These are phyloP conservation scores for Dunckerocampus dactyliophorus DNA, from an alignment of 2,113 vertebrate genomes.

Conservation along the genomic window DNA sequence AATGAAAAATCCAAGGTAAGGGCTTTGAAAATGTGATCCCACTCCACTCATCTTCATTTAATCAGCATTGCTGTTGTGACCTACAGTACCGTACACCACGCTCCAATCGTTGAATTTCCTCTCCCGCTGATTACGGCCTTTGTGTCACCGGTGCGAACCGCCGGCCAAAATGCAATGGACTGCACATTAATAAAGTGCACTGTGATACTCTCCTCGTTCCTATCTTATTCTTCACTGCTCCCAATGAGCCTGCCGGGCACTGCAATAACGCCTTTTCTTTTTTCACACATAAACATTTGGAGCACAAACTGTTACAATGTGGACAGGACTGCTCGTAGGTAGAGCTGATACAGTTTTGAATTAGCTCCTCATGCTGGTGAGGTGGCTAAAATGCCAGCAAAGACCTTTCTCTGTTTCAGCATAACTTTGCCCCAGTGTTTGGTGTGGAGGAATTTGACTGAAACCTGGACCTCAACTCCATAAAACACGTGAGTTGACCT, in stretches of 20 bases:
- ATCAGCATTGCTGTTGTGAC: conserved; percentile 21
- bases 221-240: conserved; percentile 41
- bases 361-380: conserved; percentile 54
- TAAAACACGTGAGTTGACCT: too few species aligned
- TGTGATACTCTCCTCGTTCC: conserved; percentile 1
- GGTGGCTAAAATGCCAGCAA: conserved; percentile 34
- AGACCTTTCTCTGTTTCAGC: too few species aligned
- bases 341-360: conserved; percentile 42
- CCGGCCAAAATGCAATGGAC: conserved; percentile 35
- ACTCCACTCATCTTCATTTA: background rate
- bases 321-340: conserved; percentile 32
- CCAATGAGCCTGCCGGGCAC: conserved; percentile 24
- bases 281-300: conserved; percentile 34
- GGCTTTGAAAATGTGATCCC: conserved; percentile 5
- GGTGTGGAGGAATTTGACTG: too few species aligned
- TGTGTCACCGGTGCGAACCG: conserved; percentile 14
- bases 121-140: conserved; percentile 8
- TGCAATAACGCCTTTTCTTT: conserved; percentile 22
- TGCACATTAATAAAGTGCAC: conserved; percentile 41
- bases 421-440: too few species aligned
- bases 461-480: too few species aligned
- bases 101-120: conserved; percentile 5
- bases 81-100: background rate
- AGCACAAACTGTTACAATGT: conserved; percentile 13
- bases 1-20: conserved; percentile 3